Evolutionary conservation across 2,797 vertebrate species (phyloP).

Genomic region (Sebastes reedi): DNA sequence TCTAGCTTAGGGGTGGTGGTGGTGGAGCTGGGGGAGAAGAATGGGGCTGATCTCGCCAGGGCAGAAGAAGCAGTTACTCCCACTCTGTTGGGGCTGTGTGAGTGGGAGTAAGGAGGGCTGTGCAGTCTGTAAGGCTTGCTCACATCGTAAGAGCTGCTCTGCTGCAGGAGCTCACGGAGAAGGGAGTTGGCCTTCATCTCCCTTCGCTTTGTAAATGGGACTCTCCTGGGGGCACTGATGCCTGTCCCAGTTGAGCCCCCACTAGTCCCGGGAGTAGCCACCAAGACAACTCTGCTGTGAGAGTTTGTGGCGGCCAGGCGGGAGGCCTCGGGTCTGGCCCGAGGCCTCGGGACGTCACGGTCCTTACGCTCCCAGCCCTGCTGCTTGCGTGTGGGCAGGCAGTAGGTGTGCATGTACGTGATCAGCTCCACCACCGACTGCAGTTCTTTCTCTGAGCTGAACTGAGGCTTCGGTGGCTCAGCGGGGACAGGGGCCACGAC

Average conservation of each 20-base stretch:
- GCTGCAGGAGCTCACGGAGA: conserved; percentile 91
- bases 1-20: conserved; percentile 48
- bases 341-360: conserved; percentile 70
- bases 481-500: not conserved
- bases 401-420: conserved; percentile 99
- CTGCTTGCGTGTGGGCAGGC: conserved; percentile 91
- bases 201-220: conserved; percentile 73
- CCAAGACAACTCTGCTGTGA: conserved; percentile 70
- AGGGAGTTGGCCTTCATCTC: conserved; percentile 88
- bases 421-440: conserved; percentile 93
- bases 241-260: conserved; percentile 26
- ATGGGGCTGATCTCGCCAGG: conserved; percentile 29
- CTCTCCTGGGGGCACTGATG: conserved; percentile 39
- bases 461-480: conserved; percentile 67
- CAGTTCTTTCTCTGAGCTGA: conserved; percentile 87
- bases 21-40: conserved; percentile 22
- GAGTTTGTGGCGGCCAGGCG: conserved; percentile 52
- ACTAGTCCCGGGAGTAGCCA: conserved; percentile 33
- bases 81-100: conserved; percentile 50
- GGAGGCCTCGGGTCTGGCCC: conserved; percentile 51
- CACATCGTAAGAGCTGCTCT: conserved; percentile 90
- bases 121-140: conserved; percentile 96
- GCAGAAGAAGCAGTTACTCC: not conserved
- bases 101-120: conserved; percentile 87
- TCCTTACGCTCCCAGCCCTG: conserved; percentile 78